Evolutionary conservation across 1,140 invertebrate genomes (phyloP).

Genomic region (Araneus ventricosus): DNA sequence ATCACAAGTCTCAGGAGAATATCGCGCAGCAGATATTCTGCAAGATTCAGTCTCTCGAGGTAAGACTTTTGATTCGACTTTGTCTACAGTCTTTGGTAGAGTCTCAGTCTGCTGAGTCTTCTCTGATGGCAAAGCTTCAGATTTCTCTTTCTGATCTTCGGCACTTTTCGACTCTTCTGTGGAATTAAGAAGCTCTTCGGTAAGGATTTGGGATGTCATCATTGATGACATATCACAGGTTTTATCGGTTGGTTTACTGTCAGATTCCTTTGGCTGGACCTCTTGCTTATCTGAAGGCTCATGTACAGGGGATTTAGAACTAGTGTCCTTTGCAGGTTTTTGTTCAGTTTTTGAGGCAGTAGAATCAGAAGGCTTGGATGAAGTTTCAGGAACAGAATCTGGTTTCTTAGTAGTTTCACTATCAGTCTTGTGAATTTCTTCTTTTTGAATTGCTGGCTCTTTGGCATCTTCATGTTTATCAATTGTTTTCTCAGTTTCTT

Average conservation of each 20-base stretch:
- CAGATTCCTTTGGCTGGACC: neutral
- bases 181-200: conserved; percentile 9
- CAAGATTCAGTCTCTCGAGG: neutral
- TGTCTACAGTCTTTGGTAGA: neutral
- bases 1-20: conserved; percentile 53
- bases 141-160: neutral
- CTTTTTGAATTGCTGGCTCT: neutral
- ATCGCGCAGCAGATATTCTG: conserved; percentile 48
- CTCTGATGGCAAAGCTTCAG: neutral
- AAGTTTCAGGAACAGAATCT: neutral
- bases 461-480: neutral
- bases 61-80: neutral
- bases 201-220: conserved; percentile 71
- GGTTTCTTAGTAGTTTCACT: neutral
- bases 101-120: neutral
- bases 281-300: neutral
- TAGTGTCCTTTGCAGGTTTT: neutral
- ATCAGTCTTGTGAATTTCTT: neutral
- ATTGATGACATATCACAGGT: conserved; percentile 59
- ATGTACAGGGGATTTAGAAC: neutral
- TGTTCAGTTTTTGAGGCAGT: neutral
- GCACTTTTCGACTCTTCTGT: neutral
- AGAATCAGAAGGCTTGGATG: neutral
- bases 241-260: neutral
- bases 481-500: neutral